These are phyloP conservation scores for Oenanthe oenanthe DNA, from an alignment of 2,113 vertebrate species.

Conservation along the genomic window DNA sequence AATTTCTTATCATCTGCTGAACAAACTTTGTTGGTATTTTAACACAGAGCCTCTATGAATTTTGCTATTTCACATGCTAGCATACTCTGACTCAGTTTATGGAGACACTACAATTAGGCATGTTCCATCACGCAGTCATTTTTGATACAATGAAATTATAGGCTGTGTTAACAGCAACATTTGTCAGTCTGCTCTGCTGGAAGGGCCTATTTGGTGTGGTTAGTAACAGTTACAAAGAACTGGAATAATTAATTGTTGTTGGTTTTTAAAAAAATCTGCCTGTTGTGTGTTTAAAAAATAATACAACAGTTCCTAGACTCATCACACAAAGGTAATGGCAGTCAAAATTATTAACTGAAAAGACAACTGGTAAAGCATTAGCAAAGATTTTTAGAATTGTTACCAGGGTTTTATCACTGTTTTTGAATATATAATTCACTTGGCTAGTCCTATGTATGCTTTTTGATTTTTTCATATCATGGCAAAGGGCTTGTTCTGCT, in stretches of 20 bases:
- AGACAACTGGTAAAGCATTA: not conserved
- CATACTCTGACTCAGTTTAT: not conserved
- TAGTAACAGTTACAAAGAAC: not conserved
- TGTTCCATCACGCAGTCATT: not conserved
- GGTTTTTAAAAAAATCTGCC: not conserved
- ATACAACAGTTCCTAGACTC: not conserved
- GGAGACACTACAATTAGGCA: not conserved
- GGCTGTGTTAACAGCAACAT: not conserved
- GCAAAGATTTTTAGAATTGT: not conserved
- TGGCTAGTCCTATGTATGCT: not conserved
- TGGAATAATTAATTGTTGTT: not conserved
- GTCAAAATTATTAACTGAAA: not conserved
- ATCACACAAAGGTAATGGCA: not conserved
- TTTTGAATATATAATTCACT: not conserved
- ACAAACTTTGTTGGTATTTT: not conserved
- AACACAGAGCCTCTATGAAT: not conserved
- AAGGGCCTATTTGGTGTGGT: not conserved
- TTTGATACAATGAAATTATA: not conserved
- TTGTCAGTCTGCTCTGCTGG: not conserved
- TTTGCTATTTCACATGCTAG: not conserved
- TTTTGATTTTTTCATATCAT: not conserved
- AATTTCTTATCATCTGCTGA: not conserved
- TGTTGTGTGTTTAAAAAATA: not conserved
- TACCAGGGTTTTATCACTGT: not conserved
- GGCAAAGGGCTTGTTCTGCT: not conserved